These are phyloP conservation scores for Zelleria hepariella DNA, from an alignment of 2,888 invertebrate species.

Conservation along the genomic window DNA sequence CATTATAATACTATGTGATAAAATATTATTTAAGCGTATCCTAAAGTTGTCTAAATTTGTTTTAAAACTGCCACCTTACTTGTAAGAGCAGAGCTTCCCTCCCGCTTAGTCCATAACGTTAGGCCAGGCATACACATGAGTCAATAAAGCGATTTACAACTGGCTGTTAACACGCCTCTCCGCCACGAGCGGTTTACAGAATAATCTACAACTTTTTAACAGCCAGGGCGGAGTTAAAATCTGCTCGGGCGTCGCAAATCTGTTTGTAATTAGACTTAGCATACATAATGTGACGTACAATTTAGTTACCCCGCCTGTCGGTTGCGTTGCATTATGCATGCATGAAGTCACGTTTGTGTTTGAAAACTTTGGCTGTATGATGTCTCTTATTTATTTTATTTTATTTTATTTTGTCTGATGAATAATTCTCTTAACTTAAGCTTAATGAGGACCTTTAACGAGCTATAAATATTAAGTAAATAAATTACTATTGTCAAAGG, in stretches of 20 bases:
- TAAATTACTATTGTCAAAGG: no score
- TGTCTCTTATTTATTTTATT: not conserved
- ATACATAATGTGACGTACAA: not conserved
- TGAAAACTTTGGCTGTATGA: not conserved
- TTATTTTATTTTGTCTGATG: not conserved
- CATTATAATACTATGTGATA: no score
- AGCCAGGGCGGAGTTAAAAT: not conserved
- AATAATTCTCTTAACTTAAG: no score
- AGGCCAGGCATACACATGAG: not conserved
- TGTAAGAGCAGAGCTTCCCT: not conserved
- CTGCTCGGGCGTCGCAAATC: not conserved
- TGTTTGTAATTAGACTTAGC: not conserved
- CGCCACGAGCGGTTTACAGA: not conserved
- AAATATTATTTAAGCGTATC: no score
- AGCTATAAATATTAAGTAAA: no score
- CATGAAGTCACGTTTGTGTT: not conserved
- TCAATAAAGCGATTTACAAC: slow-evolving; percentile 3
- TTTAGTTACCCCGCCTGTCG: not conserved
- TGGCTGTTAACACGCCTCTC: not conserved
- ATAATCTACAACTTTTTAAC: slow-evolving; percentile 1
- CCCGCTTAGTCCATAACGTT: not conserved
- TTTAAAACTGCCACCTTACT: not conserved
- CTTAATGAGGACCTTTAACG: no score
- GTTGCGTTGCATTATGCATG: not conserved
- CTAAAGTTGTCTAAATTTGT: not conserved